Evolutionary conservation across 92 coral and sea anemone species (phyloP), one percentile per base, ranked within the genome.

Genomic region (Isaurus tuberculatus): DNA sequence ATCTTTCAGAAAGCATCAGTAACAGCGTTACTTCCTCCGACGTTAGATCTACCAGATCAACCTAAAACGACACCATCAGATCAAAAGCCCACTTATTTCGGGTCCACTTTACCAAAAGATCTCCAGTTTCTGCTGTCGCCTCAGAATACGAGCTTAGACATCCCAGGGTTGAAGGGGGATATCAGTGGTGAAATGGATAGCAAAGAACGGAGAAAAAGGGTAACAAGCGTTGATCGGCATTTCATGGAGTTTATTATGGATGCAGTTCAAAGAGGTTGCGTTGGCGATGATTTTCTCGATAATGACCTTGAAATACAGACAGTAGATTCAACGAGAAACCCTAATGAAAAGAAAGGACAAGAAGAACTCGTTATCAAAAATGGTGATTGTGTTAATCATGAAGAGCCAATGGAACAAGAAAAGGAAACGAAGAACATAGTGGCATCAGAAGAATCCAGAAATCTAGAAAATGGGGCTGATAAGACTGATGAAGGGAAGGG

Each of bases 241-340:
- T 91, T 94, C 43, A 77, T 94, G 29, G 95, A 91, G 55, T 83
- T 92, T 31, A 94, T 94, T 90, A 73, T 91, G 65, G 98, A 94
- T 46, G 95, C 95, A 3, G 93, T 94, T 10, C 93, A 91, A 23
- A 88, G 83, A 68, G 92, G 94, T 17, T 91, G 86, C n/a, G 66
- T 91, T 65, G 78, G 84, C 13, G 84, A 83, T 16, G 94, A 87
- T 11, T 66, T 91, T 14, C 60, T 65, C n/a, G 75, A 69, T 19
- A 66, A 22, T 5, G 64, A 69, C 8, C 73, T 65, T 23, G 85
- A 80, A 1, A 19, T 65, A 32, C 27, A 73, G 22, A 15, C 43
- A 2, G 14, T 0, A 6, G 66, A 65, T 22, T 51, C 74, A 42
- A 42, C 11, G 49, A 40, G 51, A 27, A 7, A 5, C 31, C 26